These are phyloP conservation scores for Echinops telfairi DNA, from an alignment of 2,113 vertebrate species.

Conservation along the genomic window DNA sequence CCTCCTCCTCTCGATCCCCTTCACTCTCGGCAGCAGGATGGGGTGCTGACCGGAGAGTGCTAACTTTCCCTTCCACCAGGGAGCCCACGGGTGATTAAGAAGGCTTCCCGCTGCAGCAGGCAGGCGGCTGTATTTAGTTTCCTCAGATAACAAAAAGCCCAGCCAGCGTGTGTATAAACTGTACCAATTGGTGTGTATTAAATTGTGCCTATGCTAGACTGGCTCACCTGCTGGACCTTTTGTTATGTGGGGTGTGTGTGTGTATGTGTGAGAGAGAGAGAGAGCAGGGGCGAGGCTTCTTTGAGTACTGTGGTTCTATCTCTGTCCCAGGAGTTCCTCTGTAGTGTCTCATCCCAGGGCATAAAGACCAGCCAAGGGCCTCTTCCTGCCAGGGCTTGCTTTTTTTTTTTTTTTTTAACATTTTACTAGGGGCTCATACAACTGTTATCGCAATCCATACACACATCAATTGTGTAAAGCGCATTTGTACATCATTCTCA, in stretches of 20 bases:
- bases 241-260: too few species aligned
- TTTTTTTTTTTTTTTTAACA: too few species aligned
- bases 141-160: background rate
- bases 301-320: rapidly evolving
- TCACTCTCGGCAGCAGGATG: background rate
- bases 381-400: background rate
- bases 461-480: too few species aligned
- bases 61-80: background rate
- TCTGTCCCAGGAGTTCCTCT: background rate
- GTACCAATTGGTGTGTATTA: background rate
- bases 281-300: background rate
- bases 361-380: background rate
- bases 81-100: background rate
- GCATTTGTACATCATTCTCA: too few species aligned
- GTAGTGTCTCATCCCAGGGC: background rate
- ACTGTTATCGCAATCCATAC: too few species aligned
- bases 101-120: background rate
- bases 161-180: background rate
- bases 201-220: too few species aligned
- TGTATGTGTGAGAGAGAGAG: too few species aligned
- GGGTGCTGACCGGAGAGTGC: background rate
- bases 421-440: too few species aligned
- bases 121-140: background rate
- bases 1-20: background rate
- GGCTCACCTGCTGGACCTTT: too few species aligned